Percentiles rank a stretch among this genome's conserved stretches.
Conservation (phyloP, 2,797 vertebrate species). For the Argentina silus region DNA sequence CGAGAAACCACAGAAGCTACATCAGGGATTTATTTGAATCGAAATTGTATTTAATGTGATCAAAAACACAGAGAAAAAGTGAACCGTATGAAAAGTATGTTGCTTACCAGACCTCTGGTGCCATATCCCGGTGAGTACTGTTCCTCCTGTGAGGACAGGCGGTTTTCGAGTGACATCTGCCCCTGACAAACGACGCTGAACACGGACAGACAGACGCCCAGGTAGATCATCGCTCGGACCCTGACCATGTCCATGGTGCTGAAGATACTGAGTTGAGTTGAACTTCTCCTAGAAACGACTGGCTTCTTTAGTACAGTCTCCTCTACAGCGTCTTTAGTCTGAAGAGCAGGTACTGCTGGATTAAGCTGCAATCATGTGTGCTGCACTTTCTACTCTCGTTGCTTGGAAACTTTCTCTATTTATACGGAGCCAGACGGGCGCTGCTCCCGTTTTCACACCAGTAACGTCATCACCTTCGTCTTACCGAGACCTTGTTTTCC, state of each 20-base stretch:
- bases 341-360: neutral
- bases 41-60: neutral
- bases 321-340: neutral
- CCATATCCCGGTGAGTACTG: conserved; percentile 41
- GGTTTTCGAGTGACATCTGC: conserved; percentile 65
- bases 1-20: neutral
- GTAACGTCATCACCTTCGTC: conserved; percentile 51
- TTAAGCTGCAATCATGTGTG: neutral
- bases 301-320: neutral
- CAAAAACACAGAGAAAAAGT: neutral
- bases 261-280: neutral
- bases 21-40: neutral
- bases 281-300: neutral
- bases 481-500: conserved; percentile 19
- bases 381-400: conserved; percentile 27
- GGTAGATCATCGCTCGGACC: conserved; percentile 59
- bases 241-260: conserved; percentile 73
- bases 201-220: conserved; percentile 70
- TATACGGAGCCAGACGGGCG: conserved; percentile 43
- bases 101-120: conserved; percentile 60
- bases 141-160: conserved; percentile 46
- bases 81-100: neutral
- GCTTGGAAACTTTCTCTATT: conserved; percentile 59
- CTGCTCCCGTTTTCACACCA: conserved; percentile 18
- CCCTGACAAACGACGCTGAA: conserved; percentile 66